Evolutionary conservation across 2,113 vertebrate species (phyloP).

Genomic region (Eubucco bourcierii): DNA sequence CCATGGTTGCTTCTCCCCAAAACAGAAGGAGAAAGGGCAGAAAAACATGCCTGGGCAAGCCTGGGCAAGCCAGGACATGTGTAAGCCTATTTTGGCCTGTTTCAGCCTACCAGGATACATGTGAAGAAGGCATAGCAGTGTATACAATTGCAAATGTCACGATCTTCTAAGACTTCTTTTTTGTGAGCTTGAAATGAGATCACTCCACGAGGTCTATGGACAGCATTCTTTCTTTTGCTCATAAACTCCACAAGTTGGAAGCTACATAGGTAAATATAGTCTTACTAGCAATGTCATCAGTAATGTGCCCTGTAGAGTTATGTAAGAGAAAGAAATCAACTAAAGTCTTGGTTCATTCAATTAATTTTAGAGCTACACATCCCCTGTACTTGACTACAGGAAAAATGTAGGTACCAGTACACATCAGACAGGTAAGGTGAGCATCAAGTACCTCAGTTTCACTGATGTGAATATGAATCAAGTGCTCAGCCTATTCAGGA

Average conservation of each 20-base stretch:
- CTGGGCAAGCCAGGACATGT: too few species aligned
- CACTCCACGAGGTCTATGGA: not conserved
- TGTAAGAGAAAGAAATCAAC: not conserved
- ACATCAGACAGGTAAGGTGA: not conserved
- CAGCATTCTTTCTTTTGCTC: not conserved
- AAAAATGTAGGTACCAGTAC: not conserved
- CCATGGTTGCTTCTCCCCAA: too few species aligned
- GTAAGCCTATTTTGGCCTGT: too few species aligned
- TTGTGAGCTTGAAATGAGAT: not conserved
- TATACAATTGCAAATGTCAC: not conserved
- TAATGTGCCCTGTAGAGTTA: accelerated
- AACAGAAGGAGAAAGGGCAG: too few species aligned
- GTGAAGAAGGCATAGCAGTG: not conserved
- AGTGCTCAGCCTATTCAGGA: not conserved
- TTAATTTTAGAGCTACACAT: not conserved
- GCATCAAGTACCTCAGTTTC: not conserved
- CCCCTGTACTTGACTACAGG: not conserved
- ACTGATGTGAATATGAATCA: not conserved
- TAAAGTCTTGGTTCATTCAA: not conserved
- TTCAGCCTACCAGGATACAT: too few species aligned
- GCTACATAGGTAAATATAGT: not conserved
- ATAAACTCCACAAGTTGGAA: not conserved
- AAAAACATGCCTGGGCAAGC: too few species aligned
- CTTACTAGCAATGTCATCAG: not conserved
- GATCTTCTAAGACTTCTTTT: not conserved